phyloP scores from a whole-genome alignment of 35 echinoderm and acorn worm species.

The Acanthaster planci region DNA sequence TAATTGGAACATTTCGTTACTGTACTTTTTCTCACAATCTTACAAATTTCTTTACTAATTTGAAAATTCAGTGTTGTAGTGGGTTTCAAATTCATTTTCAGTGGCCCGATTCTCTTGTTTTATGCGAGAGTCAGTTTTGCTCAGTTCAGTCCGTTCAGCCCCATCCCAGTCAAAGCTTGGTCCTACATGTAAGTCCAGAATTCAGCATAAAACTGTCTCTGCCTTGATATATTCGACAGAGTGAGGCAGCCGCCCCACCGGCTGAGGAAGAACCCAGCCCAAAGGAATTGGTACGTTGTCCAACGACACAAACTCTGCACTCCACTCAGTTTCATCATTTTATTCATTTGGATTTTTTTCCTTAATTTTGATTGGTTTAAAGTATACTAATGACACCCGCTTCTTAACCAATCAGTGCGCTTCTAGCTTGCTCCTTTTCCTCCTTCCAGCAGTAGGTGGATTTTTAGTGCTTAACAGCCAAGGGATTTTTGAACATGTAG shows the following conservation, averaged over 20 bases:
- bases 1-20: too few species aligned
- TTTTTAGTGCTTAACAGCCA: background rate
- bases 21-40: too few species aligned
- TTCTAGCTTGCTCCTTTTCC: constrained; percentile 3
- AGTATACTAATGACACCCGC: constrained; percentile 15
- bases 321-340: background rate
- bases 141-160: too few species aligned
- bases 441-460: constrained; percentile 1
- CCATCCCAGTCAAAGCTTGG: too few species aligned
- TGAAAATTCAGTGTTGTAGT: too few species aligned
- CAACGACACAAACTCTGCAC: background rate
- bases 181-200: too few species aligned
- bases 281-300: constrained; percentile 10
- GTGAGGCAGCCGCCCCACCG: background rate
- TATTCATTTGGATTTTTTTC: constrained; percentile 2
- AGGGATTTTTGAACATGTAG: background rate
- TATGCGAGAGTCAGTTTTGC: too few species aligned
- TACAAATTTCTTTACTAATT: too few species aligned
- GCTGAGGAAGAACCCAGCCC: constrained; percentile 15
- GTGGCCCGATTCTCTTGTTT: too few species aligned
- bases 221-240: background rate
- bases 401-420: constrained; percentile 25
- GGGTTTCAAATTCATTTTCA: too few species aligned
- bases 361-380: constrained; percentile 13
- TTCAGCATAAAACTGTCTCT: background rate